These are phyloP conservation scores for Eumacrocentrus americanus DNA, from an alignment of 2,888 invertebrate genomes.

Conservation along the genomic window DNA sequence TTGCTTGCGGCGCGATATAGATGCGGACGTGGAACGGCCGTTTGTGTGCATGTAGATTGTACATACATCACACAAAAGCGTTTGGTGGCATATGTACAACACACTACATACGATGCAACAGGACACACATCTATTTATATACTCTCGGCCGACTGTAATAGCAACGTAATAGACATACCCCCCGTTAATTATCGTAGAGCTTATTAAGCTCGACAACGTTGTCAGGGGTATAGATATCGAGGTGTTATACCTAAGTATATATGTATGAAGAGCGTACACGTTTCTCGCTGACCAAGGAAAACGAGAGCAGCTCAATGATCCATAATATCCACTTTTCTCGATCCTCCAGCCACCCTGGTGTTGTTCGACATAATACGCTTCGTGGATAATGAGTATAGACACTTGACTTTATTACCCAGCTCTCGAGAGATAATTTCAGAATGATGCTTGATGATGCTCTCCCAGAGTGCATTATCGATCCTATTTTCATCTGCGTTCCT, in stretches of 20 bases:
- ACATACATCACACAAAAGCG: conserved; percentile 10
- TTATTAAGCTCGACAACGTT: conserved; percentile 46
- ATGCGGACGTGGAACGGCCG: conserved; percentile 9
- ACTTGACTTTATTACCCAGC: conserved; percentile 23
- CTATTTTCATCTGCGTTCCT: no score
- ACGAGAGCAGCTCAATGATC: no score
- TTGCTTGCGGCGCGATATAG: conserved; percentile 29
- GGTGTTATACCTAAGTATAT: conserved; percentile 11
- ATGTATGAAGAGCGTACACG: background rate
- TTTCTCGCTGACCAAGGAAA: conserved; percentile 32
- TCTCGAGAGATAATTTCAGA: conserved; percentile 4
- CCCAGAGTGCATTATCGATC: no score
- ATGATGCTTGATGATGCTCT: no score
- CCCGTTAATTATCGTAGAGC: conserved; percentile 52
- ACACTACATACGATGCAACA: conserved; percentile 33
- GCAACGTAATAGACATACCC: conserved; percentile 48
- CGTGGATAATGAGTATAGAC: conserved; percentile 32
- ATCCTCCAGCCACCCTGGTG: background rate
- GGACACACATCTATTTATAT: conserved; percentile 45
- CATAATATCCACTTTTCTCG: no score
- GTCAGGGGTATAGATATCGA: conserved; percentile 29
- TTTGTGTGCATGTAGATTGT: conserved; percentile 13
- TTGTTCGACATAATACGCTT: conserved; percentile 23
- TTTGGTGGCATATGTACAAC: conserved; percentile 4
- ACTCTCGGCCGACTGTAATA: conserved; percentile 42